Evolutionary conservation across 1,140 invertebrate genomes (phyloP).

Genomic region (Drosophila rhopaloa): DNA sequence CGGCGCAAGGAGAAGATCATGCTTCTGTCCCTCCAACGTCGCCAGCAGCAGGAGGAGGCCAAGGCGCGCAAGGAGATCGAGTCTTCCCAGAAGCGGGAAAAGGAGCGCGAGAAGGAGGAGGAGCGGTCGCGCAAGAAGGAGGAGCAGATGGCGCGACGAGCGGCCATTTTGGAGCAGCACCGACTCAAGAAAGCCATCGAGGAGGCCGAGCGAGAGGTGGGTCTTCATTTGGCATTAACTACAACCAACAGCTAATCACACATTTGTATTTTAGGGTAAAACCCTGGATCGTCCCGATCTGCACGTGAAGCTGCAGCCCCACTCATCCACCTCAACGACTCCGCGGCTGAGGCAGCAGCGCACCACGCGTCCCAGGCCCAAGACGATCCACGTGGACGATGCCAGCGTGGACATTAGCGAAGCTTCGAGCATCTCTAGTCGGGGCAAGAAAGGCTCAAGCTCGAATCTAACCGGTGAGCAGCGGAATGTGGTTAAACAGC

Average conservation of each 20-base stretch:
- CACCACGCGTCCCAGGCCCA: constrained; percentile 89
- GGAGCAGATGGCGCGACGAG: constrained; percentile 94
- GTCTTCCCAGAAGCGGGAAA: constrained; percentile 90
- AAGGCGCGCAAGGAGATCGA: constrained; percentile 94
- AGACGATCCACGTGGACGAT: constrained; percentile 94
- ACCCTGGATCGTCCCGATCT: constrained; percentile 90
- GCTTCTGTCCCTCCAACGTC: constrained; percentile 92
- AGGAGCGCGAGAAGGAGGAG: constrained; percentile 94
- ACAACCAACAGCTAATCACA: background rate
- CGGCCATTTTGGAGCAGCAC: constrained; percentile 96
- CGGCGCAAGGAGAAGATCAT: constrained; percentile 95
- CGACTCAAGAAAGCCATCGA: constrained; percentile 97
- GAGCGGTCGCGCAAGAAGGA: constrained; percentile 94
- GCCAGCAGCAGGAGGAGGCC: constrained; percentile 95
- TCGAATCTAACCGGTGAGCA: constrained; percentile 91
- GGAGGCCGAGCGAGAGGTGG: constrained; percentile 94
- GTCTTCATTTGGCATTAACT: background rate
- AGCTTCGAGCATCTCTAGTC: constrained; percentile 89
- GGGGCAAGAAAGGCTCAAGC: constrained; percentile 92
- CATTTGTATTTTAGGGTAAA: constrained; percentile 87
- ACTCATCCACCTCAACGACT: constrained; percentile 80
- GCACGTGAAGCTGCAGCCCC: constrained; percentile 85
- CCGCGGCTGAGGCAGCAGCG: constrained; percentile 88
- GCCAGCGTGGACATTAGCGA: constrained; percentile 90
- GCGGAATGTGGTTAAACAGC: background rate